These are phyloP conservation scores for Benthosema pterotum DNA, from an alignment of 2,797 vertebrate genomes.

Conservation along the genomic window DNA sequence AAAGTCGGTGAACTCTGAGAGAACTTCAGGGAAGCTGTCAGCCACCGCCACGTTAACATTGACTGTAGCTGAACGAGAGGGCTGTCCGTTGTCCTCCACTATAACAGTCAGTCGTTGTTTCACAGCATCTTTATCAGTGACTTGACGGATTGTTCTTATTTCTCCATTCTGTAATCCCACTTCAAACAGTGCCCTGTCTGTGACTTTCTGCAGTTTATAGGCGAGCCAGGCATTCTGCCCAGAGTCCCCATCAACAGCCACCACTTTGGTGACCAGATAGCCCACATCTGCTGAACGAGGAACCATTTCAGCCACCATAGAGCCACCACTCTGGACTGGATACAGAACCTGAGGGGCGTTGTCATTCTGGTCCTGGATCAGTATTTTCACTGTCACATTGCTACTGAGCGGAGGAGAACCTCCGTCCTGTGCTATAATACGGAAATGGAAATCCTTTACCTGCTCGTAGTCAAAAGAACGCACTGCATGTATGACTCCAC, in stretches of 20 bases:
- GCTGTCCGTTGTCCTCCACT: constrained; percentile 61
- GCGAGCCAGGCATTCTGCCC: constrained; percentile 75
- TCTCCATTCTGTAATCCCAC: constrained; percentile 23
- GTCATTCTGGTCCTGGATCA: constrained; percentile 67
- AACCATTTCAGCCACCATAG: constrained; percentile 75
- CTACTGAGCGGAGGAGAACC: too few relatives aligned
- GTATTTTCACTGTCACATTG: too few relatives aligned
- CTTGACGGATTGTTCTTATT: too few relatives aligned
- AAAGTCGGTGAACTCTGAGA: constrained; percentile 20
- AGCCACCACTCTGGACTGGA: constrained; percentile 55
- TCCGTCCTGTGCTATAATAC: too few relatives aligned
- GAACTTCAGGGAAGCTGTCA: constrained; percentile 30
- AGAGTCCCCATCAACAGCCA: constrained; percentile 82
- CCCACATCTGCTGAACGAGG: constrained; percentile 71
- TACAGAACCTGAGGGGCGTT: constrained; percentile 67
- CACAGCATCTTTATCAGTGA: constrained; percentile 8
- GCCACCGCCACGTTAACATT: constrained; percentile 62
- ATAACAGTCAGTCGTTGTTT: constrained; percentile 62
- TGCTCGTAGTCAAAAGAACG: too few relatives aligned
- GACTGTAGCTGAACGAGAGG: constrained; percentile 61
- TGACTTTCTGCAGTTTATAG: constrained; percentile 73
- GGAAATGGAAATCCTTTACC: too few relatives aligned
- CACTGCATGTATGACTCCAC: too few relatives aligned
- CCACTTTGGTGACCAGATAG: constrained; percentile 77
- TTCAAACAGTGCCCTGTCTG: constrained; percentile 62